A percentile compares a stretch with the other conserved stretches of the same genome.
Evolutionary conservation across 1,140 invertebrate species (phyloP).

Genomic region (Drosophila nebulosa): DNA sequence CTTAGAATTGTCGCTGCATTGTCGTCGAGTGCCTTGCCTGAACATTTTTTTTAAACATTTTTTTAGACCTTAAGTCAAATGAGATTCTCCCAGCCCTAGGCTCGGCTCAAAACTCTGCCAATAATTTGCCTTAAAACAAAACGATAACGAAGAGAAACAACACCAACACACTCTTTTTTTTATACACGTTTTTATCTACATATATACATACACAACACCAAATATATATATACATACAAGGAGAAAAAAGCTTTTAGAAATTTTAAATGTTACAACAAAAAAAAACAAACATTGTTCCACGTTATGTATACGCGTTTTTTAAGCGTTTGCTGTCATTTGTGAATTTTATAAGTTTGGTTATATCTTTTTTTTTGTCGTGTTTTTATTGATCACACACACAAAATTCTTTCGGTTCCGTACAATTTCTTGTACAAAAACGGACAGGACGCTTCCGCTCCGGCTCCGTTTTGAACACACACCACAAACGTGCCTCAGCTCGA

Average conservation of each 20-base stretch:
- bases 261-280: conserved; percentile 60
- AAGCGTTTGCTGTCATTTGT: conserved; percentile 34
- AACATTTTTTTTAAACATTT: conserved; percentile 14
- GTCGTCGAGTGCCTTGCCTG: conserved; percentile 66
- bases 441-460: conserved; percentile 27
- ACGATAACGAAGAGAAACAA: neutral
- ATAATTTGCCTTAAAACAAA: conserved; percentile 66
- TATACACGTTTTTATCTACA: conserved; percentile 56
- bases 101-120: conserved; percentile 50
- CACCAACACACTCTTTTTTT: conserved; percentile 36
- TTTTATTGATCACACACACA: conserved; percentile 36
- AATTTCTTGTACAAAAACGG: conserved; percentile 74
- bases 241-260: conserved; percentile 41
- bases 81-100: conserved; percentile 30
- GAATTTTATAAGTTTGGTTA: neutral
- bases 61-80: conserved; percentile 32
- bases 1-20: conserved; percentile 46
- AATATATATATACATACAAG: conserved; percentile 31
- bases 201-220: conserved; percentile 43
- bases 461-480: conserved; percentile 17
- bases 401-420: conserved; percentile 72
- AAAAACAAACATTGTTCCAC: conserved; percentile 7
- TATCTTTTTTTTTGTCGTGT: conserved; percentile 38
- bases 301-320: conserved; percentile 62
- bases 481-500: conserved; percentile 62